These are phyloP conservation scores for Tadarida brasiliensis DNA, from an alignment of 2,797 vertebrate species.

Conservation along the genomic window DNA sequence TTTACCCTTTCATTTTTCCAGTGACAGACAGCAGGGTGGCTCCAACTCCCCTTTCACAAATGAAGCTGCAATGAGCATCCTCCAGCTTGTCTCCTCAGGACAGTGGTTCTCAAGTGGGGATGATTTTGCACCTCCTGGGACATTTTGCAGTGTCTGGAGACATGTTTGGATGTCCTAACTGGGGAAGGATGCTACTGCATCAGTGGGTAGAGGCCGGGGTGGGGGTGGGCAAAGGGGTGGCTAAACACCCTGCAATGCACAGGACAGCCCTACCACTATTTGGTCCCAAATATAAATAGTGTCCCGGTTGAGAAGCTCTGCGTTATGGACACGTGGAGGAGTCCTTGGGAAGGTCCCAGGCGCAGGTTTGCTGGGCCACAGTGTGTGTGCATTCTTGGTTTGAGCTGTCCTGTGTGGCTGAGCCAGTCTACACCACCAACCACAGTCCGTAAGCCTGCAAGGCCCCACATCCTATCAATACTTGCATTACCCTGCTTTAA, in stretches of 20 bases:
- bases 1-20: not conserved
- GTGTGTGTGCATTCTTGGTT: not conserved
- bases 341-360: not conserved
- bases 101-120: not conserved
- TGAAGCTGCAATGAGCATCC: not conserved
- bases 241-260: not conserved
- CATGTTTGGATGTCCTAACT: not conserved
- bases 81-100: not conserved
- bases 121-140: not conserved
- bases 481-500: not conserved
- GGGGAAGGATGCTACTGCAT: not conserved
- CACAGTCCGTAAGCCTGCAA: not conserved
- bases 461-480: not conserved
- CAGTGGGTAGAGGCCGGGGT: not conserved
- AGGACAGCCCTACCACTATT: not conserved
- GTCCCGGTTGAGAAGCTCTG: not conserved
- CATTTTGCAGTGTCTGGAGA: not conserved
- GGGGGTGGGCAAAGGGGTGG: not conserved
- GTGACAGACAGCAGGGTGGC: not conserved
- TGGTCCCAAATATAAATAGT: not conserved
- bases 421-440: not conserved
- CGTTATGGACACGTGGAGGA: not conserved
- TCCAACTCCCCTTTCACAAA: not conserved
- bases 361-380: not conserved
- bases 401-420: not conserved